phyloP scores from a whole-genome alignment of 2,888 invertebrate species.

The Macropis europaea region DNA sequence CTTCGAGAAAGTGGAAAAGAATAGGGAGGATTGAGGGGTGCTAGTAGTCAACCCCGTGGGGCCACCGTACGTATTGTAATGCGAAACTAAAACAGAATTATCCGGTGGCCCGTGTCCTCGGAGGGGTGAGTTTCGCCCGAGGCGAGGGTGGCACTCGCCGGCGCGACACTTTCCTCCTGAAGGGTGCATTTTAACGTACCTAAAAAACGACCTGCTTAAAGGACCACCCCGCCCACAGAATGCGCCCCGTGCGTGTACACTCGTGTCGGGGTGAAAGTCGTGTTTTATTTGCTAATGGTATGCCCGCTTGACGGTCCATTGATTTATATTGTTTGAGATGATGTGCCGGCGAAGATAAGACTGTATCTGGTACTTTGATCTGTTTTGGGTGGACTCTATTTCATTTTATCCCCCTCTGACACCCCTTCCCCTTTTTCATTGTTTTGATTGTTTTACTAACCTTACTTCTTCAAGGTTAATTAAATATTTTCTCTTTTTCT shows the following conservation, averaged over 20 bases:
- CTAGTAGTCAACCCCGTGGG: slow-evolving; percentile 25
- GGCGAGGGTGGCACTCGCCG: slow-evolving; percentile 55
- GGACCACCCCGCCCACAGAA: slow-evolving; percentile 29
- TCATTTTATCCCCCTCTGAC: no score
- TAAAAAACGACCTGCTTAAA: slow-evolving; percentile 59
- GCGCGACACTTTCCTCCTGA: slow-evolving; percentile 42
- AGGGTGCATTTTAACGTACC: slow-evolving; percentile 69
- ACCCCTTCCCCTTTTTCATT: no score
- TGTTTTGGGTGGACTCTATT: no score
- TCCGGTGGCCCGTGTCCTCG: slow-evolving; percentile 66
- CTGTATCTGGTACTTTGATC: no score
- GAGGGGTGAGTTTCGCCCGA: slow-evolving; percentile 11
- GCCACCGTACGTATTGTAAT: slow-evolving; percentile 72
- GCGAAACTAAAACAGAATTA: slow-evolving; percentile 78
- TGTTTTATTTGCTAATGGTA: slow-evolving; percentile 55
- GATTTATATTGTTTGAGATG: slow-evolving; percentile 47
- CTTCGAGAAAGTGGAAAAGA: neutral
- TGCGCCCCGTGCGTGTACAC: neutral
- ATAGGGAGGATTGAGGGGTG: neutral
- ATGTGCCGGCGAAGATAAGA: slow-evolving; percentile 32
- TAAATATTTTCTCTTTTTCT: no score
- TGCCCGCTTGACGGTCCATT: slow-evolving; percentile 25
- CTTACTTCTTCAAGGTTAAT: no score
- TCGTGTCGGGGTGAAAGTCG: slow-evolving; percentile 14
- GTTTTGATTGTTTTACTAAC: no score